Evolutionary conservation across 2,113 vertebrate genomes (phyloP), one percentile per base, ranked within the genome.

Genomic region (Psephotus haematonotus): DNA sequence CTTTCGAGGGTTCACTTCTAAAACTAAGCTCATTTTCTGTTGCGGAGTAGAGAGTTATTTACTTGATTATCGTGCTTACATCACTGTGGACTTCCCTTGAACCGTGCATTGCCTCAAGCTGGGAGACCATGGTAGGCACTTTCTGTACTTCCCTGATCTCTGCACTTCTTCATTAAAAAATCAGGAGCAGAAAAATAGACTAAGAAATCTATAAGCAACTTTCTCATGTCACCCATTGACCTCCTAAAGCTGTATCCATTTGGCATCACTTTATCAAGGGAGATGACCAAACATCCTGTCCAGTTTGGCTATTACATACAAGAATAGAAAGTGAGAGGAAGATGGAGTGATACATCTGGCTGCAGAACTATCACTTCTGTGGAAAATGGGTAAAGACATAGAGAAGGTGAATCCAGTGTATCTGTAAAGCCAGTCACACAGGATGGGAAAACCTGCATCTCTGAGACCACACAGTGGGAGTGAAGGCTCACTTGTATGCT

Each of bases 1-100:
- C 39, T 84, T 89, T 52, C 89, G 77, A 89, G 33, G 22, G 17
- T 37, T 71, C 53, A 43, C 5, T 59, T 88, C 83, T 78, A 86
- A 95, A 74, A 92, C 63, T 41, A 85, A 83, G 82, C n/a, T 78
- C 5, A 7, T 80, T 62, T 80, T 75, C 67, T 64, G 5, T 78
- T 83, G 64, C 1, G 1, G 80, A 88, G 50, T 7, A 94, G 88
- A 53, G 31, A 75, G 74, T 86, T 88, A 88, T 95, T 93, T 81
- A 86, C 10, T 27, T 43, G 74, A 60, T 94, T 96, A 92, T 53
- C 22, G 63, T 46, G 50, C 64, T 93, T 88, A 63, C 17, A 83
- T 90, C 50, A 78, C 46, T 11, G 49, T 70, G 60, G 80, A 82
- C 74, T 71, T 94, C 57, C 27, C 82, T 91, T 94, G 90, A 93